phyloP scores from a whole-genome alignment of 1,140 invertebrate genomes.

The Reticulitermes speratus region DNA sequence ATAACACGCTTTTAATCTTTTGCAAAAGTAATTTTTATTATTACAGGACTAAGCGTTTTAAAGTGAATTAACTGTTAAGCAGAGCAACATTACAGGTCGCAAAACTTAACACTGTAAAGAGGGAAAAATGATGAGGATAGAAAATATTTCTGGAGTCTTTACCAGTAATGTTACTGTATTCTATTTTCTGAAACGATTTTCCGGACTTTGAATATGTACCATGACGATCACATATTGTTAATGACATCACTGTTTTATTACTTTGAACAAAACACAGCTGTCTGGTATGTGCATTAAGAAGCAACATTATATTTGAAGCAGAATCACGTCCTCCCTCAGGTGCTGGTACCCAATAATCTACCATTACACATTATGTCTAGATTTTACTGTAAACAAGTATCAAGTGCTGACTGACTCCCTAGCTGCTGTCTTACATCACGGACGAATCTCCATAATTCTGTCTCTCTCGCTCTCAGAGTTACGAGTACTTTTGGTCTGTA shows the following conservation, averaged over 20 bases:
- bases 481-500: neutral
- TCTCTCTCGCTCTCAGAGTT: neutral
- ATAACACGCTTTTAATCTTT: too few species aligned
- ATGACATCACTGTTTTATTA: neutral
- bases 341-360: neutral
- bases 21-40: too few species aligned
- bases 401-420: neutral
- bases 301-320: neutral
- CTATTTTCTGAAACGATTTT: too few species aligned
- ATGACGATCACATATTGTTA: too few species aligned
- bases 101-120: too few species aligned
- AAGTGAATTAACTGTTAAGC: too few species aligned
- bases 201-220: too few species aligned
- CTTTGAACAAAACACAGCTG: neutral
- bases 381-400: constrained; percentile 10
- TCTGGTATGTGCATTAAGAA: neutral
- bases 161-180: too few species aligned
- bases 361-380: constrained; percentile 1
- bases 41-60: too few species aligned
- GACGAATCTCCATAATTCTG: neutral
- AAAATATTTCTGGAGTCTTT: too few species aligned
- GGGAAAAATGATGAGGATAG: too few species aligned
- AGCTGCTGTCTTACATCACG: neutral
- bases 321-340: neutral
- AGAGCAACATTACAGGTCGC: too few species aligned